Evolutionary conservation across 2,888 invertebrate species (phyloP), one percentile per base, ranked within the genome.

Genomic region (Lomographa bimaculata): DNA sequence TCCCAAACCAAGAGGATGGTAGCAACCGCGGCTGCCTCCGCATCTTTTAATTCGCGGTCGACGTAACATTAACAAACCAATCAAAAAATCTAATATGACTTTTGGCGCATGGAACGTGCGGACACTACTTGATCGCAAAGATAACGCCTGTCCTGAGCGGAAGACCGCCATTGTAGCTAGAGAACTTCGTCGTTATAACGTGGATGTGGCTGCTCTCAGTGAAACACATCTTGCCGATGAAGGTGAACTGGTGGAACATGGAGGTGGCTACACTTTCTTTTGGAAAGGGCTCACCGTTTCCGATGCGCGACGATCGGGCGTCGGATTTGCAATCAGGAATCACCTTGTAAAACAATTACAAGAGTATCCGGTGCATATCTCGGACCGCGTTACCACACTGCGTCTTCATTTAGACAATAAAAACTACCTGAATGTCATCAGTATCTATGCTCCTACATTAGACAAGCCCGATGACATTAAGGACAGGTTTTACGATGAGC

Each of bases 391-490:
- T 1, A 48, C 25, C 0, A 37, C 47, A 0, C 7, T 52, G 8
- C 45, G 51, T 0, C 33, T 60, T 0, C 50, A 46, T 25, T n/a
- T 57, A 1, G 42, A 41, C 0, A 42, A 46, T 2, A 18, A 44
- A n/a, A 63, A 56, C 1, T 51, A 14, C n/a, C 24, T 57, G 2
- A 59, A 60, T 43, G 11, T 60, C 6, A 49, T 66, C 7, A 60
- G 56, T 27, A 52, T 55, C 0, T 63, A 61, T 34, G 55, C 58
- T 1, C 58, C 59, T 3, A 64, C 57, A 0, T 1, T 58, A 7
- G 44, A 51, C 4, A 46, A 39, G 17, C 0, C 7, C 32, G 50
- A 55, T 25, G 50, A 50, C 1, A 26, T 48, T 2, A 57, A 57
- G 12, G 50, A 43, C 3, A 23, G 29, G 3, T 58, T 58, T 17